A percentile compares a stretch with the other conserved stretches of the same genome.
Conservation (phyloP, 2,888 invertebrate species). For the Stenotaenia linearis region DNA sequence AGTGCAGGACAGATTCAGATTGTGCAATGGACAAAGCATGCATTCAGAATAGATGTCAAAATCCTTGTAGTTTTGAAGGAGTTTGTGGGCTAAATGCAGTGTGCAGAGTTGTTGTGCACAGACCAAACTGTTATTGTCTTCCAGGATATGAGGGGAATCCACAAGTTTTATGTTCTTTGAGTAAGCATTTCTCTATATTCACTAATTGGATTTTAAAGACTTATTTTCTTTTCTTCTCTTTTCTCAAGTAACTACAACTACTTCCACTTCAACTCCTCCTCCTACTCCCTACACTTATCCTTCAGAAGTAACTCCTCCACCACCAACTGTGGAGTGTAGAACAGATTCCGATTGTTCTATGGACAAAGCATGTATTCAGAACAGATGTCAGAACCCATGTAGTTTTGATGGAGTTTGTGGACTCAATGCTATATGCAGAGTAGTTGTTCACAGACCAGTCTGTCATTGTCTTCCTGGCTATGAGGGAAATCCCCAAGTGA, state of each 20-base stretch:
- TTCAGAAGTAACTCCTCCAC: neutral
- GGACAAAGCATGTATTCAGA: slow-evolving; percentile 64
- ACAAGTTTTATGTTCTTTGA: slow-evolving; percentile 49
- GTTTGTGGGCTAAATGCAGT: slow-evolving; percentile 66
- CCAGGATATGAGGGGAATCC: slow-evolving; percentile 72
- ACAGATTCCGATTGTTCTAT: slow-evolving; percentile 57
- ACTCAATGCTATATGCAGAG: slow-evolving; percentile 68
- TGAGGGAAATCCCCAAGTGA: slow-evolving; percentile 69
- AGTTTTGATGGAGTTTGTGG: slow-evolving; percentile 60
- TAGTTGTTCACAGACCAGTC: slow-evolving; percentile 67
- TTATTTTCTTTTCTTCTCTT: neutral
- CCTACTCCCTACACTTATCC: neutral
- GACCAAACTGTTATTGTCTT: slow-evolving; percentile 72
- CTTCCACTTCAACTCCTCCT: neutral
- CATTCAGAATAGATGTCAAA: slow-evolving; percentile 73
- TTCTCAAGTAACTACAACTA: neutral
- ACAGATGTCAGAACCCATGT: slow-evolving; percentile 54
- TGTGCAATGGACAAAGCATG: slow-evolving; percentile 82
- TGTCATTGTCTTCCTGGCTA: slow-evolving; percentile 77
- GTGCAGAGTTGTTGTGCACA: slow-evolving; percentile 74
- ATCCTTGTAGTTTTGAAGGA: slow-evolving; percentile 56
- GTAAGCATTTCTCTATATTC: no score
- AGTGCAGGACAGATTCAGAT: slow-evolving; percentile 75
- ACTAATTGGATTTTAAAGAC: no score
- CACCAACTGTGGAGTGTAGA: slow-evolving; percentile 34